phyloP scores from a whole-genome alignment of 2,113 vertebrate species.

The Mirza zaza region DNA sequence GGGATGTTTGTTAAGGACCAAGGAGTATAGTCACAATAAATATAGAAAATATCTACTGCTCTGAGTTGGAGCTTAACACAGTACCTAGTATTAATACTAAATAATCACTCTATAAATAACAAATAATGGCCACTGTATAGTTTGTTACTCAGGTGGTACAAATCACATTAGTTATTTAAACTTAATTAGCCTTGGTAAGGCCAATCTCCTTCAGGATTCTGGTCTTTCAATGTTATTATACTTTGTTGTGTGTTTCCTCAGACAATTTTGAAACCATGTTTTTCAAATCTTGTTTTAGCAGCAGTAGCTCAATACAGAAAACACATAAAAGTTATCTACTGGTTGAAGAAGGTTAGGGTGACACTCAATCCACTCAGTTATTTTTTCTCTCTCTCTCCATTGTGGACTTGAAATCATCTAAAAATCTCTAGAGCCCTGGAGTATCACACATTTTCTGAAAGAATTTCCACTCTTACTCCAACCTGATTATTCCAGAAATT shows the following conservation, averaged over 20 bases:
- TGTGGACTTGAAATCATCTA: background rate
- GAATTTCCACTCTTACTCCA: background rate
- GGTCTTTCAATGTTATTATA: background rate
- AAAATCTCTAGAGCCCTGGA: background rate
- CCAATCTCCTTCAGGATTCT: background rate
- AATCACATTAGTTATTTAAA: background rate
- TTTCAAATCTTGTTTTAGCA: background rate
- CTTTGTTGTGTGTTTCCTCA: background rate
- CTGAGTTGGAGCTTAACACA: background rate
- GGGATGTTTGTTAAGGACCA: background rate
- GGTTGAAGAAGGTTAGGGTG: background rate
- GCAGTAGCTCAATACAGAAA: background rate
- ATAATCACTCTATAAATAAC: background rate
- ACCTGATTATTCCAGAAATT: background rate
- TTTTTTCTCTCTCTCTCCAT: background rate
- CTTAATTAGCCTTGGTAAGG: background rate
- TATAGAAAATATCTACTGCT: background rate
- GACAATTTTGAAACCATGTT: background rate
- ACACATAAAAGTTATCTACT: background rate
- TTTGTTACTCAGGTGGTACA: background rate
- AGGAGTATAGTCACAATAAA: background rate
- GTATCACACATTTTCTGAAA: background rate
- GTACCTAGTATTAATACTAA: background rate
- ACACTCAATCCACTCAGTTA: background rate
- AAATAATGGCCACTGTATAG: background rate